Evolutionary conservation across 92 coral and sea anemone species (phyloP).

Genomic region (Zoanthus sociatus): DNA sequence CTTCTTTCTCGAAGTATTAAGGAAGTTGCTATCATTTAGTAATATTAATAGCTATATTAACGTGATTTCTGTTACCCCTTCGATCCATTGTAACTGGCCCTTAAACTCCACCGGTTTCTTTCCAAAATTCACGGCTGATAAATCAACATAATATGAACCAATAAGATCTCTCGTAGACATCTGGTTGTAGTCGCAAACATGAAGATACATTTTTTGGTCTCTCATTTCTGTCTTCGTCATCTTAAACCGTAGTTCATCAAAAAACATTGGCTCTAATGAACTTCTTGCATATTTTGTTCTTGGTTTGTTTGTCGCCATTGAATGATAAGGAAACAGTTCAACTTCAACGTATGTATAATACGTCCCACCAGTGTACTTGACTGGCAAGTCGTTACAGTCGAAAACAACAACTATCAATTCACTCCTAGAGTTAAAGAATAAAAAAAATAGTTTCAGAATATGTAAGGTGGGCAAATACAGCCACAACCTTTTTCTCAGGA

Average conservation of each 20-base stretch:
- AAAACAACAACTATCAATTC: constrained; percentile 82
- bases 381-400: constrained; percentile 76
- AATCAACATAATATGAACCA: constrained; percentile 82
- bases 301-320: constrained; percentile 82
- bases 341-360: constrained; percentile 90
- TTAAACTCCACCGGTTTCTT: constrained; percentile 75
- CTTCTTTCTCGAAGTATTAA: no score
- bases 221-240: constrained; percentile 86
- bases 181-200: constrained; percentile 91
- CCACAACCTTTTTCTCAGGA: neutral
- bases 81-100: constrained; percentile 84
- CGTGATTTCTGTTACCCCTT: constrained; percentile 69
- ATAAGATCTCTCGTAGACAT: constrained; percentile 95
- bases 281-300: constrained; percentile 88
- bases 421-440: constrained; percentile 50
- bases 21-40: no score
- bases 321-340: constrained; percentile 92
- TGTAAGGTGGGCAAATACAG: neutral
- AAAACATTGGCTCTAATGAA: constrained; percentile 73
- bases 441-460: no score
- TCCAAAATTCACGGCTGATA: constrained; percentile 70
- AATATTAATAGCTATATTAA: neutral
- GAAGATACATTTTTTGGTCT: constrained; percentile 87
- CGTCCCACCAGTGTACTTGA: constrained; percentile 88
- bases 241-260: constrained; percentile 71